Evolutionary conservation across 2,797 vertebrate species (phyloP), one percentile per base, ranked within the genome.

Genomic region (Xyrichtys novacula): DNA sequence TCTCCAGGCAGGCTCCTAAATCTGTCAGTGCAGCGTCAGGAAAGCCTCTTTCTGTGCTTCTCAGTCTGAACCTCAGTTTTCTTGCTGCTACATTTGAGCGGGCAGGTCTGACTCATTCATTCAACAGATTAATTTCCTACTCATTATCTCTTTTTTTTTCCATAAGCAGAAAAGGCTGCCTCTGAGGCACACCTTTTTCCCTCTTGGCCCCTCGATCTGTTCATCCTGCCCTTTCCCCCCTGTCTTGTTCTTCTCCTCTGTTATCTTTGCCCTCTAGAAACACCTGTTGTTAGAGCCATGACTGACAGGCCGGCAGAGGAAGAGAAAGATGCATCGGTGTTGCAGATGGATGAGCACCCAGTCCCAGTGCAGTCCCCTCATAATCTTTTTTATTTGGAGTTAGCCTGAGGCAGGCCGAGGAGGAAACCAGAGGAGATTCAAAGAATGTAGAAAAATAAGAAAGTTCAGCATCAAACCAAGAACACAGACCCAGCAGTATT

Each of bases 1-100:
- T 49, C 47, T 64, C 47, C 60, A 74, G 69, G 47, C 38, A 58
- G 53, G 28, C 43, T 20, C 40, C 42, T 34, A 64, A 42, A 60
- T 65, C 60, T 70, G 65, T 74, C 78, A 74, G 76, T 23, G 64
- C 49, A 61, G 60, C 52, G 38, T 56, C 31, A 57, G 32, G 55
- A 78, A 84, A 54, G 66, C 77, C 43, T 58, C 48, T 44, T 12
- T 71, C 22, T 28, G 44, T 43, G 61, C 69, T 17, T 22, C 36
- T 69, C 58, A 44, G 9, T 38, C 36, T 15, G 15, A 36, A 63
- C 20, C 42, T 44, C 48, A 40, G 38, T 39, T 23, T 12, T 26
- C 49, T 25, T 0, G 6, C 7, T 3, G 26, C 23, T 28, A 4
- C 15, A 62, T 49, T 78, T 44, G 29, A 11, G 40, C 61, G 7